These are phyloP conservation scores for Pherbina coryleti DNA, from an alignment of 2,888 invertebrate species.

Conservation along the genomic window DNA sequence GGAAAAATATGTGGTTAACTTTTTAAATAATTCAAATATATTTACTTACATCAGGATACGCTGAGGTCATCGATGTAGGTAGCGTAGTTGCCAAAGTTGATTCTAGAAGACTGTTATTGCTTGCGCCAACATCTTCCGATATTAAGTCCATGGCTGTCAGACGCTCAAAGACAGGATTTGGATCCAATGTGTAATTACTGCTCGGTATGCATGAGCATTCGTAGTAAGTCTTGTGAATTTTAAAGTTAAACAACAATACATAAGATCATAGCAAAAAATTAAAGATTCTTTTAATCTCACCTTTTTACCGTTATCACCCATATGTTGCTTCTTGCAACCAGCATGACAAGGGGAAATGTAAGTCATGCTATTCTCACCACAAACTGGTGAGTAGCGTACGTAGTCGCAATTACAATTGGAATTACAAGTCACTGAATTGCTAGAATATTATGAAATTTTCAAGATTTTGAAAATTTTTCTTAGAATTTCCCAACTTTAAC, in stretches of 20 bases:
- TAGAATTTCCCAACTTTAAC: too few relatives aligned
- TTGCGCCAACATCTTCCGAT: not conserved
- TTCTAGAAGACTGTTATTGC: not conserved
- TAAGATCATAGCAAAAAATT: not conserved
- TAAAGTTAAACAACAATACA: not conserved
- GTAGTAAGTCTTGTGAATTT: slow-evolving; percentile 56
- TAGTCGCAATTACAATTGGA: slow-evolving; percentile 77
- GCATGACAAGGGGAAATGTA: slow-evolving; percentile 87
- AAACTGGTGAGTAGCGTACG: slow-evolving; percentile 81
- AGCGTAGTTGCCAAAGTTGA: slow-evolving; percentile 6
- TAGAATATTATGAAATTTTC: not conserved
- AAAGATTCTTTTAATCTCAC: slow-evolving; percentile 52
- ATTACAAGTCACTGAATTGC: slow-evolving; percentile 71
- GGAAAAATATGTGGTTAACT: too few relatives aligned
- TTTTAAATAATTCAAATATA: too few relatives aligned
- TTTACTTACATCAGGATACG: slow-evolving; percentile 50
- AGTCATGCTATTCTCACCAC: slow-evolving; percentile 75
- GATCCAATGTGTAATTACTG: slow-evolving; percentile 44
- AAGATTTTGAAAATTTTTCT: not conserved
- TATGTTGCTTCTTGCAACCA: slow-evolving; percentile 74
- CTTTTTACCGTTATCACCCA: slow-evolving; percentile 69
- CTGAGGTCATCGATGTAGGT: slow-evolving; percentile 25
- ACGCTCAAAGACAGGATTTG: slow-evolving; percentile 55
- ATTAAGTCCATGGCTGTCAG: slow-evolving; percentile 55
- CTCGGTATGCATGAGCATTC: slow-evolving; percentile 63